Base-by-base conservation (phyloP, 2,797 vertebrate species). In the Centroberyx gerrardi region DNA sequence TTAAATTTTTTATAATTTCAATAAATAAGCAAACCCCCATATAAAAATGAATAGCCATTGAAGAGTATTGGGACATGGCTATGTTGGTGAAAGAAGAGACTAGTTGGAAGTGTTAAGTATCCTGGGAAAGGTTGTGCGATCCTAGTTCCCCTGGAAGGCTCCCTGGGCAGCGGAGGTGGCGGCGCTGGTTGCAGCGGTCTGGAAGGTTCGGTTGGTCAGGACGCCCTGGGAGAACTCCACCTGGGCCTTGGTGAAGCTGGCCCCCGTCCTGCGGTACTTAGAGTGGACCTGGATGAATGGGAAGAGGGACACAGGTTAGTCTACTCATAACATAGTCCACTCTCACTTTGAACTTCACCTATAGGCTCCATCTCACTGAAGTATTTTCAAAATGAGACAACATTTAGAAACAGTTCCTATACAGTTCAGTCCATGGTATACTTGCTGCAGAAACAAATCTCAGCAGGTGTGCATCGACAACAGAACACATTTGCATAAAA, bases 241-340 rank as follows among this genome's bases (percentile, higher is more conserved):
- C 87, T 99, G 98, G 3, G 98, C 98, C 81, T 98, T 97, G 66
- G 96, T 95, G 94, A 99, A 99, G 87, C 97, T 99, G 88, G 98
- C 98, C 8, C 98, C 97, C 0, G 98, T 97, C 70, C 95, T 92
- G 14, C 98, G 97, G 78, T 99, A 99, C 80, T 97, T 93, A 9
- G 96, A 96, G 55, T 99, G 98, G 59, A 99, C 98, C 98, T 99
- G 71, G 3, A 36, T 9, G n/a, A 42, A 53, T 0, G 55, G 17
- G 33, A 36, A 36, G 12, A 48, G 5, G 10, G 22, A 48, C 8
- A 62, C 18, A 33, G 28, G 53, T 73, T 8, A 58, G 22, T 36
- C 8, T 7, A 48, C 46, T 15, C 7, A 3, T 2, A 48, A 48
- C 46, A 17, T 17, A 17, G 42, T 44, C 10, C 9, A 44, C 40